Conservation (phyloP, 1,140 invertebrate genomes). For the Atta colombica region DNA sequence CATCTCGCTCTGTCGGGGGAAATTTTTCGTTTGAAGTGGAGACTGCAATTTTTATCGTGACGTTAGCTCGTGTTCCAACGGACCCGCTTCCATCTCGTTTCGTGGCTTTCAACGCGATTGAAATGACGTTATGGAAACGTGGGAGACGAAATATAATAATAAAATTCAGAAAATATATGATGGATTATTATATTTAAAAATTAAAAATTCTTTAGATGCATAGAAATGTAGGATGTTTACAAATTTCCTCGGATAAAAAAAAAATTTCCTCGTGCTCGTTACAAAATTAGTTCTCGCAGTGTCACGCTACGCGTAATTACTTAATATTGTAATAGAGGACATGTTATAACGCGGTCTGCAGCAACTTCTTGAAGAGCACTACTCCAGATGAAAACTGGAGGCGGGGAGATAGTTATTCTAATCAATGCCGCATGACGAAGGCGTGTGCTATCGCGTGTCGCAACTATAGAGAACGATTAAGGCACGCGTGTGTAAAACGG, state of each 20-base stretch:
- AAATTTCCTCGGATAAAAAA: neutral
- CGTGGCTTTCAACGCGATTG: neutral
- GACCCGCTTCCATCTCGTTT: neutral
- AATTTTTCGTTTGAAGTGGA: conserved; percentile 23
- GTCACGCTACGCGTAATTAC: conserved; percentile 10
- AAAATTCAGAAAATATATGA: neutral
- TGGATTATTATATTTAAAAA: neutral
- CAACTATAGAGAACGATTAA: conserved; percentile 34
- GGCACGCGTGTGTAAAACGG: conserved; percentile 26
- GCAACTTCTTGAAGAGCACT: neutral
- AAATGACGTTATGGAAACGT: neutral
- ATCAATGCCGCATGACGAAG: conserved; percentile 49
- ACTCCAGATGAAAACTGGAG: conserved; percentile 26
- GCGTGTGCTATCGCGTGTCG: conserved; percentile 46
- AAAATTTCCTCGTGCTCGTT: neutral
- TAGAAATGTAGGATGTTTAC: neutral
- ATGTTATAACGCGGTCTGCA: neutral
- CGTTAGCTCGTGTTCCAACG: neutral
- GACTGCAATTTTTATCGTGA: conserved; percentile 43
- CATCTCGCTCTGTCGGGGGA: neutral
- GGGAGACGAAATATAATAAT: neutral
- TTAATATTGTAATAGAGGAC: neutral
- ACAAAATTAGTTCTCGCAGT: neutral
- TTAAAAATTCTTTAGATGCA: neutral
- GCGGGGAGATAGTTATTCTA: conserved; percentile 6